These are phyloP conservation scores for Hypotaenidia philippensis DNA, from an alignment of 2,797 vertebrate genomes.

Conservation along the genomic window DNA sequence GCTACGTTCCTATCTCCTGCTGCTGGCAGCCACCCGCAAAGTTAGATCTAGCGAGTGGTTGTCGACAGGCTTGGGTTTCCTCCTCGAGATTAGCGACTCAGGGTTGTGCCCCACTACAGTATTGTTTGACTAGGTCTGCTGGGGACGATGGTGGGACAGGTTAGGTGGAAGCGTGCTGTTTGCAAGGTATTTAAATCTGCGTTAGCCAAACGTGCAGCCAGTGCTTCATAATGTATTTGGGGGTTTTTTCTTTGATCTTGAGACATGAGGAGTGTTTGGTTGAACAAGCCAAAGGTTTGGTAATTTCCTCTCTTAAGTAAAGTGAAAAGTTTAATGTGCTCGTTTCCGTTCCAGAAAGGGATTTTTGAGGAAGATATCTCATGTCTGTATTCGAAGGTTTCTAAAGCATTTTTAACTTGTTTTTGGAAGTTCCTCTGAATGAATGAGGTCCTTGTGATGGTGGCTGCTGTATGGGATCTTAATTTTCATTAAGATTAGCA, in stretches of 20 bases:
- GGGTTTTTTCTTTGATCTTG: not conserved
- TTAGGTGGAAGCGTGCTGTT: rapidly evolving
- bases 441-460: not conserved
- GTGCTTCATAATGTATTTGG: rapidly evolving
- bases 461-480: not conserved
- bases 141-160: rapidly evolving
- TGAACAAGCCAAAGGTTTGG: not conserved
- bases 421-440: not conserved
- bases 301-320: not conserved
- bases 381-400: not conserved
- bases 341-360: rapidly evolving
- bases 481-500: not conserved
- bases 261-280: rapidly evolving
- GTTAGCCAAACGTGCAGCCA: rapidly evolving
- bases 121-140: rapidly evolving
- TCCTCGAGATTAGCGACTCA: not conserved
- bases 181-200: rapidly evolving
- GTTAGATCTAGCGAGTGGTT: rapidly evolving
- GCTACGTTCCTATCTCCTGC: rapidly evolving
- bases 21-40: too few species aligned
- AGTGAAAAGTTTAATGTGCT: not conserved
- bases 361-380: not conserved
- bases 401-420: not conserved
- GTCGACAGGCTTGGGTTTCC: not conserved
- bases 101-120: rapidly evolving